Percentiles rank a stretch among this genome's conserved stretches.
These are phyloP conservation scores for Ivindomyrus marchei DNA, from an alignment of 2,113 vertebrate species.

Conservation along the genomic window DNA sequence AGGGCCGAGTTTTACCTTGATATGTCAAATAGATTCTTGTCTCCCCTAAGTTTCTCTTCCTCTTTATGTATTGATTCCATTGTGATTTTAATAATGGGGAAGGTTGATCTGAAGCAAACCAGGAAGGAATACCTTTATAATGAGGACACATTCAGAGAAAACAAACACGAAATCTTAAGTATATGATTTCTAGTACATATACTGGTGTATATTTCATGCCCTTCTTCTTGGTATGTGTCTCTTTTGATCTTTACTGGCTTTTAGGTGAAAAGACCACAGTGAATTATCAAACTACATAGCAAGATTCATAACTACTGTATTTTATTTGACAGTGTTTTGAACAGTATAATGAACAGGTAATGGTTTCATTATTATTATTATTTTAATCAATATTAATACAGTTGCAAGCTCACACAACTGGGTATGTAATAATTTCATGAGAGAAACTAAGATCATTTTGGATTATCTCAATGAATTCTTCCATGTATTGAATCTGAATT, in stretches of 20 bases:
- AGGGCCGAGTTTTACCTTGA: conserved; percentile 35
- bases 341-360: background rate
- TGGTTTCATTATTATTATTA: background rate
- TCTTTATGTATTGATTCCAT: conserved; percentile 40
- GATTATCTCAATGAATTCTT: background rate
- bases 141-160: conserved; percentile 13
- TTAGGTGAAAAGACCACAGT: background rate
- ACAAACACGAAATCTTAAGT: conserved; percentile 38
- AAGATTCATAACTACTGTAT: conserved; percentile 24
- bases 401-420: background rate
- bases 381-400: background rate
- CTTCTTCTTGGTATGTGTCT: background rate
- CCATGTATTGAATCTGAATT: background rate
- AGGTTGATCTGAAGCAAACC: conserved; percentile 30
- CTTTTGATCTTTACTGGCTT: conserved; percentile 41
- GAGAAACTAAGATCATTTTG: background rate
- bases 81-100: conserved; percentile 38
- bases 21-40: conserved; percentile 52
- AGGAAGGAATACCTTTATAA: conserved; percentile 21
- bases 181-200: conserved; percentile 40
- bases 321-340: background rate
- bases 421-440: background rate
- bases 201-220: conserved; percentile 43
- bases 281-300: conserved; percentile 4
- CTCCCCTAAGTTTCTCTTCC: conserved; percentile 35